Conservation (phyloP, 1,140 invertebrate species). For the Armadillidium nasatum region DNA sequence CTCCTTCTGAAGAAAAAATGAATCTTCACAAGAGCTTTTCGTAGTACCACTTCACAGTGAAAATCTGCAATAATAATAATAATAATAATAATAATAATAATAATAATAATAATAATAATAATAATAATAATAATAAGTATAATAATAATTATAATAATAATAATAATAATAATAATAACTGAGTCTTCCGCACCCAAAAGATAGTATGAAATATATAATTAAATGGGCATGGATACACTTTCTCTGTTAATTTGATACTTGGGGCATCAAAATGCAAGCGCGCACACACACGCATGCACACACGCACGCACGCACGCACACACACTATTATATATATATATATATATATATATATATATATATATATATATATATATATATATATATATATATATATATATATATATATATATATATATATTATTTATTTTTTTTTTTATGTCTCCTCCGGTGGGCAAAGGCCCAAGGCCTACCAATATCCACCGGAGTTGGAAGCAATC, state of each 20-base stretch:
- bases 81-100: not conserved
- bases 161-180: not conserved
- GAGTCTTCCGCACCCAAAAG: not conserved
- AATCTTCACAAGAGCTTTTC: not conserved
- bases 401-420: too few species aligned
- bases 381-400: too few species aligned
- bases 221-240: not conserved
- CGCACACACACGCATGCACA: not conserved
- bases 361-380: too few species aligned
- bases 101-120: slow-evolving; percentile 14
- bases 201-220: not conserved
- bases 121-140: slow-evolving; percentile 10
- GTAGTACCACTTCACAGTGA: not conserved
- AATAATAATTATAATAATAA: not conserved
- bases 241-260: not conserved
- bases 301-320: not conserved
- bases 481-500: too few species aligned
- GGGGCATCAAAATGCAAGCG: not conserved
- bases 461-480: too few species aligned
- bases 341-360: too few species aligned
- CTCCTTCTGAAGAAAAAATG: not conserved
- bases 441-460: too few species aligned
- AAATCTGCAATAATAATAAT: not conserved
- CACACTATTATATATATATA: not conserved
- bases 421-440: too few species aligned